phyloP scores from a whole-genome alignment of 2,888 invertebrate species.

The Belgica antarctica region DNA sequence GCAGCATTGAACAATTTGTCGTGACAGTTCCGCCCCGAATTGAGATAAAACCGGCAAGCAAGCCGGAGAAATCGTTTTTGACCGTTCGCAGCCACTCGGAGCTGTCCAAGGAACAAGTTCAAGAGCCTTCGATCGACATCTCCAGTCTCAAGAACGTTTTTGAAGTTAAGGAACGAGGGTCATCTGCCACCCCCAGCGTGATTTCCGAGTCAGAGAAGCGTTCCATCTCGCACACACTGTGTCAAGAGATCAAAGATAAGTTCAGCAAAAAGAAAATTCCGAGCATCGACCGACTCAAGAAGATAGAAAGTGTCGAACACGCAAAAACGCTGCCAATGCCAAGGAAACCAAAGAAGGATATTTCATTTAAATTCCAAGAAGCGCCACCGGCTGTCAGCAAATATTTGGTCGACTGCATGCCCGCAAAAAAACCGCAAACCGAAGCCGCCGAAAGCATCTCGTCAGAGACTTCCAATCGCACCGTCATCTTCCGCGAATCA shows the following conservation, averaged over 20 bases:
- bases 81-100: conserved; percentile 57
- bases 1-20: conserved; percentile 59
- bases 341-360: conserved; percentile 42
- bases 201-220: conserved; percentile 68
- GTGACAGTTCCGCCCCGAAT: conserved; percentile 60
- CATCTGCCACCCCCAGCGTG: conserved; percentile 31
- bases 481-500: conserved; percentile 63
- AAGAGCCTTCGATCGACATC: conserved; percentile 48
- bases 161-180: conserved; percentile 15
- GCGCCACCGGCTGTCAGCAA: conserved; percentile 19
- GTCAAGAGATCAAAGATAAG: conserved; percentile 69
- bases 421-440: conserved; percentile 43
- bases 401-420: conserved; percentile 32
- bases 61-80: conserved; percentile 48
- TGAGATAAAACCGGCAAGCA: neutral
- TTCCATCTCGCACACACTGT: conserved; percentile 68
- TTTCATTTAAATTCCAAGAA: conserved; percentile 37
- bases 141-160: conserved; percentile 34
- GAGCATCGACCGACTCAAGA: conserved; percentile 36
- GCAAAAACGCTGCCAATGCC: conserved; percentile 47
- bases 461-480: conserved; percentile 69
- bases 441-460: conserved; percentile 72
- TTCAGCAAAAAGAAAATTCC: conserved; percentile 54
- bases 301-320: conserved; percentile 47
- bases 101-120: conserved; percentile 48